Conservation (phyloP, 2,797 vertebrate genomes). For the Melopsittacus undulatus region DNA sequence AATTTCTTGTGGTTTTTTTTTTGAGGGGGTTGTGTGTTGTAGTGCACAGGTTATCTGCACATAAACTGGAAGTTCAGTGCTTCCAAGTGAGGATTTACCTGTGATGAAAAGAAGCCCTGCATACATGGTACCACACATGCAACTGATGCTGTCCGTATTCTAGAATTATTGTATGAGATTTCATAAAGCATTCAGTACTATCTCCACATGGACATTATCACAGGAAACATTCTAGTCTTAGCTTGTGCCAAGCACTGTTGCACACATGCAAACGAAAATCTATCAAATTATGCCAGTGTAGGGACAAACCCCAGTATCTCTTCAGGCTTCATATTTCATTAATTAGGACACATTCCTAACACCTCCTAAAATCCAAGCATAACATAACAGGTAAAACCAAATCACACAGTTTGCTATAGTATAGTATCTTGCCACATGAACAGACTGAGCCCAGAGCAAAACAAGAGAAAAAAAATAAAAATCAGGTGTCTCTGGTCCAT, state of each 20-base stretch:
- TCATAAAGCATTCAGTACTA: neutral
- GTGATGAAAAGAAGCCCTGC: neutral
- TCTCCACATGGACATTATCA: neutral
- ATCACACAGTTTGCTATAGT: neutral
- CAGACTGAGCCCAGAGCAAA: neutral
- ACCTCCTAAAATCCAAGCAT: neutral
- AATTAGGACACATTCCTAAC: neutral
- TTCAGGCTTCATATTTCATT: neutral
- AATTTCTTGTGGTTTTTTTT: neutral
- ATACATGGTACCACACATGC: fast-evolving
- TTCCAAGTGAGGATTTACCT: neutral
- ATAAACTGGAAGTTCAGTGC: neutral
- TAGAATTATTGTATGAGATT: neutral
- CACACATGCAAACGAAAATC: neutral
- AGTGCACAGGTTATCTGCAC: neutral
- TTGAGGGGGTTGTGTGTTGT: neutral
- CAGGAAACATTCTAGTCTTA: neutral
- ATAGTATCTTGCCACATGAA: neutral
- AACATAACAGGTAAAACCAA: neutral
- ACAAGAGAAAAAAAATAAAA: neutral
- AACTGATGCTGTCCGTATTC: neutral
- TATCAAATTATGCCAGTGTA: neutral
- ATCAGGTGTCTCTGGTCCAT: neutral
- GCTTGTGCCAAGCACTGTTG: neutral
- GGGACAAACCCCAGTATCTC: neutral